A percentile compares a stretch with the other conserved stretches of the same genome.
Conservation (phyloP, 2,888 invertebrate species). For the Spodoptera exigua region DNA sequence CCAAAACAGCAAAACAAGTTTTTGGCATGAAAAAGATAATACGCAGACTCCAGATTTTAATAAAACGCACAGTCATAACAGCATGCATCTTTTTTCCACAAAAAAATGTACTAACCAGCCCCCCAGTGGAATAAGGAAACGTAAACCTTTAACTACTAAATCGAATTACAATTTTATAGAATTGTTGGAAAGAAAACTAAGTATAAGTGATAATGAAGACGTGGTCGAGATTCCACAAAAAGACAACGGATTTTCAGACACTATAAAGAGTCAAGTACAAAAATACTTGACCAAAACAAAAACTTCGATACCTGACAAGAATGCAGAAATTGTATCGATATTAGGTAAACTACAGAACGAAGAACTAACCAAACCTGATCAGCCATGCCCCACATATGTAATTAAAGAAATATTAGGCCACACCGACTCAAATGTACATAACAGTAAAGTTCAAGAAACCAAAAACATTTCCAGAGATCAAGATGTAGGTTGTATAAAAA, state of each 20-base stretch:
- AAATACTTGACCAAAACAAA: conserved; percentile 68
- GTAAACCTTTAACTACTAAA: conserved; percentile 53
- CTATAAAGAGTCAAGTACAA: conserved; percentile 74
- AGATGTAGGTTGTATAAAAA: neutral
- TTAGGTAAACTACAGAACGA: conserved; percentile 37
- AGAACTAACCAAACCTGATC: conserved; percentile 1
- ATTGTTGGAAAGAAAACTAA: conserved; percentile 67
- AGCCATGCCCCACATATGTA: conserved; percentile 32
- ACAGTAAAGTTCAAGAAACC: neutral
- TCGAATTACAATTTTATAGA: conserved; percentile 77
- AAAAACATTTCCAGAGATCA: neutral
- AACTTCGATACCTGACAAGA: conserved; percentile 37
- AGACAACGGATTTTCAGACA: conserved; percentile 70
- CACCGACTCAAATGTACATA: neutral
- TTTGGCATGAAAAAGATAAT: conserved; percentile 5
- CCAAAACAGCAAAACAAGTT: conserved; percentile 1
- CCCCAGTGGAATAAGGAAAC: conserved; percentile 22
- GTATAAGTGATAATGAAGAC: conserved; percentile 63
- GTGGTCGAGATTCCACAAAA: conserved; percentile 26
- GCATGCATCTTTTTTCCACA: neutral
- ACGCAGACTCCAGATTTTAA: conserved; percentile 6
- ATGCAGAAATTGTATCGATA: conserved; percentile 43
- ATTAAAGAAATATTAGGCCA: conserved; percentile 49
- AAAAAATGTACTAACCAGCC: conserved; percentile 4
- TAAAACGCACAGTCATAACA: conserved; percentile 3